Evolutionary conservation across 2,797 vertebrate genomes (phyloP), one percentile per base, ranked within the genome.

Genomic region (Periophthalmus magnuspinnatus): DNA sequence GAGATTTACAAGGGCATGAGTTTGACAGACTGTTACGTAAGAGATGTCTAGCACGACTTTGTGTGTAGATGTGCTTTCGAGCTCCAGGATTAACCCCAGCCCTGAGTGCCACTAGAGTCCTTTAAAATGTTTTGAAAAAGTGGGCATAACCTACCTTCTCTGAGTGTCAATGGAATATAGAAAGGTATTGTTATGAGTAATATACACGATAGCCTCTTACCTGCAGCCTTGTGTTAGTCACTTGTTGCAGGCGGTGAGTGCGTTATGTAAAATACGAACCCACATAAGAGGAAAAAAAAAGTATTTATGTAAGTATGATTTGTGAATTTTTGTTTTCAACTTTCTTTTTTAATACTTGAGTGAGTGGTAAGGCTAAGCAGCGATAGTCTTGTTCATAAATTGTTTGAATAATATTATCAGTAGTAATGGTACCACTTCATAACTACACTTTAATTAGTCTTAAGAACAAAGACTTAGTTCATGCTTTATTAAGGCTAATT

Each of bases 11-110:
- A 59, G 60, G 65, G 28, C 57, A 41, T 67, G 57, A 71, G 62
- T 64, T 67, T 81, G 75, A 45, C 41, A 45, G 41, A 72, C 82
- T 69, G 76, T 89, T 88, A 86, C 72, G 62, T 87, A 88, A 91
- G 48, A 65, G 54, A 75, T 47, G 61, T 72, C 67, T 66, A 66
- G 68, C 65, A 77, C 66, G 68, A 84, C 79, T 84, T 85, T 83
- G 67, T 77, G 81, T 68, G 83, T 81, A 62, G 82, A 77, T 67
- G 79, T 74, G 55, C 70, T 71, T 67, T 38, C 19, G 5, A 61
- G 59, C 59, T 13, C 9, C 19, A 41, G 34, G 59, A 61, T 61
- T 61, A 61, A 41, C 19, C n/a, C n/a, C 19, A 13, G 59, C 34
- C 34, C 19, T 78, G 81, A 85, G 83, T 80, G 62, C 68, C 41